These are phyloP conservation scores for Rhinogobius similis DNA, from an alignment of 2,113 vertebrate genomes.

Conservation along the genomic window DNA sequence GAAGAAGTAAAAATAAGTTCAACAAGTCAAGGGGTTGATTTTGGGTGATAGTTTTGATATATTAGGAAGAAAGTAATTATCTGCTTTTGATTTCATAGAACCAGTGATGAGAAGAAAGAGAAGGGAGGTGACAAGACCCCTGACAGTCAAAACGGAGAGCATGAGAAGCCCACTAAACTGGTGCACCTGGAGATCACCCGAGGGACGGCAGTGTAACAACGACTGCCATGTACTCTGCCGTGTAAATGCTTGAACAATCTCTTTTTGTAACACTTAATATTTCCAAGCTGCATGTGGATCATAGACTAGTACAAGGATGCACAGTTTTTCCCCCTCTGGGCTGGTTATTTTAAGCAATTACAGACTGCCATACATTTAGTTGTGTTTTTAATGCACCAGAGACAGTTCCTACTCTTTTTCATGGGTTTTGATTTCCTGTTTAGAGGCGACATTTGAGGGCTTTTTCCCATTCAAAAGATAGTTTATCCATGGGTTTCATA, in stretches of 20 bases:
- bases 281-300: not conserved
- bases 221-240: not conserved
- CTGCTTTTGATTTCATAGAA: slow-evolving; percentile 62
- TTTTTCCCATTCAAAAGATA: too few relatives aligned
- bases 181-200: slow-evolving; percentile 79
- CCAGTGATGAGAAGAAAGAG: slow-evolving; percentile 83
- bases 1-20: slow-evolving; percentile 87
- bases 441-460: too few relatives aligned
- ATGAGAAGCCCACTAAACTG: slow-evolving; percentile 76
- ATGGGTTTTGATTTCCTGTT: too few relatives aligned
- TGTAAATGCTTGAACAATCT: slow-evolving; percentile 30
- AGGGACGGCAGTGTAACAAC: slow-evolving; percentile 84
- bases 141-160: slow-evolving; percentile 76
- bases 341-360: not conserved
- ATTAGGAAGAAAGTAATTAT: not conserved
- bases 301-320: too few relatives aligned
- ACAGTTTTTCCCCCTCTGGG: too few relatives aligned
- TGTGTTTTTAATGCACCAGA: not conserved
- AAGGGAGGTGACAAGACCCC: slow-evolving; percentile 78
- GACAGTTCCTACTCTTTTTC: too few relatives aligned
- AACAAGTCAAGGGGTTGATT: not conserved
- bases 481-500: too few relatives aligned
- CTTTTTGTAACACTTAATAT: not conserved
- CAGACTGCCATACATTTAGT: not conserved
- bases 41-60: not conserved